Evolutionary conservation across 2,888 invertebrate species (phyloP), one percentile per base, ranked within the genome.

Genomic region (Acrocera orbiculus): DNA sequence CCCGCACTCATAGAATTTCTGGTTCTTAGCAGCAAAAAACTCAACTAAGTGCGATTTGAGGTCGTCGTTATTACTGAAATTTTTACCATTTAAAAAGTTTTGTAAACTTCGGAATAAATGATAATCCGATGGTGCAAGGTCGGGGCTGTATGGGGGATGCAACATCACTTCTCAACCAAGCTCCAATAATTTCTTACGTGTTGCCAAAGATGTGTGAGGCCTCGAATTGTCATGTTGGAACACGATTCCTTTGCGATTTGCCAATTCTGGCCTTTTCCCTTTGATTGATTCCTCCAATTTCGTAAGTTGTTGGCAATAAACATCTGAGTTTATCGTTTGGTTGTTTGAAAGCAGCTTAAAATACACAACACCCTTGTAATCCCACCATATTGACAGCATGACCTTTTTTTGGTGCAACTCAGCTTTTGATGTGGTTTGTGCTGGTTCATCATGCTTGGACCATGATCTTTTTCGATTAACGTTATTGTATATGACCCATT

Each of bases 351-450:
- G 35, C 39, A n/a, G n/a, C n/a, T 44, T 40, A 35, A 38, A 42
- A 27, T 39, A 31, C 34, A 42, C 34, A 20, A 44, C 38, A 33
- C 40, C 40, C 32, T 44, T 39, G 30, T 39, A 44, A 40, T 46
- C 38, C 44, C 42, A 45, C 42, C 46, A 45, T 42, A 42, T 37
- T 29, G 32, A 41, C 36, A 43, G 37, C 34, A 43, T 30, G 32
- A 44, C 39, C 29, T 39, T 44, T 33, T 32, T 30, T n/a, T 23
- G 23, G 16, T 30, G 30, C 15, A 24, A 19, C 13, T 19, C 14
- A 9, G 32, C 17, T 19, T 26, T 24, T 11, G 26, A 17, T 26
- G 8, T 26, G 25, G 11, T 32, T 32, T 14, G 22, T 22, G 22
- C 14, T 14, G 14, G 6, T 24, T 23, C 24, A n/a, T 16, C 24